These are phyloP conservation scores for Paramisgurnus dabryanus DNA, from an alignment of 2,113 vertebrate genomes.

Conservation along the genomic window DNA sequence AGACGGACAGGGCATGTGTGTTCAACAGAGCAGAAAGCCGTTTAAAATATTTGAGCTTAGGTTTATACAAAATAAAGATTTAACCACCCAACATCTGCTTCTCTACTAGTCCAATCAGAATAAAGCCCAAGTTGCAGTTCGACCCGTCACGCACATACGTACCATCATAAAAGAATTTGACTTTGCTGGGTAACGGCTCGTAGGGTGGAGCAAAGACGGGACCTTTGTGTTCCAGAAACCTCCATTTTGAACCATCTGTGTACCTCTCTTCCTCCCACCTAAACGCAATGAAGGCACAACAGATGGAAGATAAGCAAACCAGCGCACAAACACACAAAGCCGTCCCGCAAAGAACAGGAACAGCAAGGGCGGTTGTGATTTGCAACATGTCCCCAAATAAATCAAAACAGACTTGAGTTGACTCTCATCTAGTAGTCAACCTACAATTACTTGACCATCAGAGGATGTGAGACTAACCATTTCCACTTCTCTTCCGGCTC, in stretches of 20 bases:
- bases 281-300: slow-evolving; percentile 51
- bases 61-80: background rate
- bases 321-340: slow-evolving; percentile 1
- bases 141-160: slow-evolving; percentile 56
- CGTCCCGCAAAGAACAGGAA: background rate
- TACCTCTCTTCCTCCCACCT: slow-evolving; percentile 99
- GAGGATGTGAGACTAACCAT: slow-evolving; percentile 77
- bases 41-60: background rate
- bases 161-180: slow-evolving; percentile 98
- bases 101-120: background rate
- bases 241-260: slow-evolving; percentile 96
- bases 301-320: slow-evolving; percentile 11
- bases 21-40: background rate
- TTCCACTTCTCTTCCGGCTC: slow-evolving; percentile 99
- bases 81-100: slow-evolving; percentile 3
- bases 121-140: background rate
- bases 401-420: background rate
- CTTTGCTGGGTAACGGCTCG: slow-evolving; percentile 87
- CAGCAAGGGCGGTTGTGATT: background rate
- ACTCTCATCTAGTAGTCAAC: background rate
- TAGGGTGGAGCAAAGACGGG: slow-evolving; percentile 96
- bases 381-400: slow-evolving; percentile 5
- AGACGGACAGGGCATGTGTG: background rate
- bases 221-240: slow-evolving; percentile 97
- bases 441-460: slow-evolving; percentile 35